Percentiles rank a stretch among this genome's conserved stretches.
These are phyloP conservation scores for Alectoris magna DNA, from an alignment of 2,797 vertebrate genomes.

Conservation along the genomic window DNA sequence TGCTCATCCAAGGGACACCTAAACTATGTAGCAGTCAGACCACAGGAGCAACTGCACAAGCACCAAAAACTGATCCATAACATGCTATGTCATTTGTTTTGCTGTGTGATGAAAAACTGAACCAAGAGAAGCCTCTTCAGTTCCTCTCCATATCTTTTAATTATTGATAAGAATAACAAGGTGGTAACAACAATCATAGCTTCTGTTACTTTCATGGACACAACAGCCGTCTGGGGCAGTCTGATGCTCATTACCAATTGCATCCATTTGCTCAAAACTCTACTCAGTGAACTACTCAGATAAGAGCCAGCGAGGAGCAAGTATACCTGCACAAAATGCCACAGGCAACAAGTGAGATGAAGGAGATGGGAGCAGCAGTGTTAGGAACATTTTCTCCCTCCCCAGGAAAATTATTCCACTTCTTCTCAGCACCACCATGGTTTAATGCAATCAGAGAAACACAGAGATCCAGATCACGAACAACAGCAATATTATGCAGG, in stretches of 20 bases:
- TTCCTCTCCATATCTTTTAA: neutral
- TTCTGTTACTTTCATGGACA: neutral
- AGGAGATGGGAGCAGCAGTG: neutral
- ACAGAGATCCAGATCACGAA: neutral
- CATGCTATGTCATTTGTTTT: neutral
- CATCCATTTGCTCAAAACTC: neutral
- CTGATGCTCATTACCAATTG: neutral
- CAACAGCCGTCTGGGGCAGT: neutral
- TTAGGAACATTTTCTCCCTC: neutral
- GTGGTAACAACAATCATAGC: neutral
- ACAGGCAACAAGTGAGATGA: too few species aligned
- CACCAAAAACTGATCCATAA: neutral
- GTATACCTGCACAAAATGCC: neutral
- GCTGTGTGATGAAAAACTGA: neutral
- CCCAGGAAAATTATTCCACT: neutral
- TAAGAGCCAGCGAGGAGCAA: neutral
- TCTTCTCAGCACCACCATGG: neutral
- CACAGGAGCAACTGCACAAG: accelerated
- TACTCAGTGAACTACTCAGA: neutral
- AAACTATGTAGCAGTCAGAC: neutral
- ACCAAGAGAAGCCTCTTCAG: neutral
- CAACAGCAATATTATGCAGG: neutral
- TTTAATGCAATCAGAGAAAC: neutral
- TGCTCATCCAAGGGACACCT: accelerated
- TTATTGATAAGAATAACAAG: neutral